Percentiles rank a stretch among this genome's conserved stretches.
Conservation (phyloP, 2,888 invertebrate species). For the Nomada ferruginata region DNA sequence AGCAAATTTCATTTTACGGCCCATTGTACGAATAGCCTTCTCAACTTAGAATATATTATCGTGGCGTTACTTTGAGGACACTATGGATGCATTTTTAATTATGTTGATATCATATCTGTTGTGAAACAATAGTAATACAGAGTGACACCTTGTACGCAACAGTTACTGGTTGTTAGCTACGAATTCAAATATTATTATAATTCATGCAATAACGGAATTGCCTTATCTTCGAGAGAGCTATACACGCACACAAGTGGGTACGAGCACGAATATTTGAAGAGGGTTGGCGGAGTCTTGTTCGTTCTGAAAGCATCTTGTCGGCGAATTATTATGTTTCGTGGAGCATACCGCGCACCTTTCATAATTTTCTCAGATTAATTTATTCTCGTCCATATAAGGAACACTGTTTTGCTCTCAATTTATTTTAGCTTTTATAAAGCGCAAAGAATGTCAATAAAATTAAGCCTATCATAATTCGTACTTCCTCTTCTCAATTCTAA, state of each 20-base stretch:
- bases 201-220: background rate
- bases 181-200: constrained; percentile 7
- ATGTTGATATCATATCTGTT: no score
- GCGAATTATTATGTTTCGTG: constrained; percentile 34
- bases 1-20: background rate
- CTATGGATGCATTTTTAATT: no score
- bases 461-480: background rate
- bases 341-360: constrained; percentile 8
- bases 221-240: background rate
- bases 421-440: constrained; percentile 17
- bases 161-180: background rate
- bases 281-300: background rate
- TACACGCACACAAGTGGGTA: background rate
- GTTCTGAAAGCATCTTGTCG: background rate
- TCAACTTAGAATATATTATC: background rate
- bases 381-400: background rate
- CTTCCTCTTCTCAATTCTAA: no score
- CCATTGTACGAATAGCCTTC: no score
- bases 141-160: background rate
- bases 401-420: constrained; percentile 6
- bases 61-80: no score
- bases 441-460: background rate
- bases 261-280: constrained; percentile 13
- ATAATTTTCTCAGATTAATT: constrained; percentile 44
- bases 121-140: background rate